Percentiles rank a stretch among this genome's conserved stretches.
Evolutionary conservation across 2,113 vertebrate genomes (phyloP).

Genomic region (Colossoma macropomum): DNA sequence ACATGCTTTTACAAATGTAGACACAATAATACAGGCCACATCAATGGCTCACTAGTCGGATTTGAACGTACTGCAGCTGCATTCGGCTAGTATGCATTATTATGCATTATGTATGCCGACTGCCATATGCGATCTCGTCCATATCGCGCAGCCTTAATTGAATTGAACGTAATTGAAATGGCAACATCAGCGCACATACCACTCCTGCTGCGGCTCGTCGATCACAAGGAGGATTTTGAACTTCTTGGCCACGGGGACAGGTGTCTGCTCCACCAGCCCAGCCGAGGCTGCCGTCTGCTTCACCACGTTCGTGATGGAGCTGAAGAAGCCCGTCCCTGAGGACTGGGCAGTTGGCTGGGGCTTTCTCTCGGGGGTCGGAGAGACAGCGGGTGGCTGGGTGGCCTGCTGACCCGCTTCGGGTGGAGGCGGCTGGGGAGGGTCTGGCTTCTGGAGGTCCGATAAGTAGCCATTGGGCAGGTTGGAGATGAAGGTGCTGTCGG

Average conservation of each 20-base stretch:
- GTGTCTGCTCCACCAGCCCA: constrained; percentile 83
- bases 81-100: background rate
- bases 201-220: constrained; percentile 91
- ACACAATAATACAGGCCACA: background rate
- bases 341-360: constrained; percentile 67
- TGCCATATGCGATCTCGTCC: background rate
- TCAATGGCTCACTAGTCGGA: too few relatives aligned
- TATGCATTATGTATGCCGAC: background rate
- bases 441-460: constrained; percentile 89
- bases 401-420: constrained; percentile 47
- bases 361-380: constrained; percentile 74
- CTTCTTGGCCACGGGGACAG: constrained; percentile 80
- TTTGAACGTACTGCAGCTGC: background rate
- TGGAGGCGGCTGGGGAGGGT: constrained; percentile 70
- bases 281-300: constrained; percentile 92
- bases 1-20: background rate
- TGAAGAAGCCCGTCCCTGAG: constrained; percentile 86
- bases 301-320: constrained; percentile 91
- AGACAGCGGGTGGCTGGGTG: constrained; percentile 65
- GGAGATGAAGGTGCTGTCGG: constrained; percentile 96
- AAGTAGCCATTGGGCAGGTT: constrained; percentile 97
- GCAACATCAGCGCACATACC: constrained; percentile 77
- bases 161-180: too few relatives aligned
- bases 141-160: background rate
- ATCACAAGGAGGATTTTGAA: constrained; percentile 92